Evolutionary conservation across 2,888 invertebrate genomes (phyloP), one percentile per base, ranked within the genome.

Genomic region (Psylliodes chrysocephalus): DNA sequence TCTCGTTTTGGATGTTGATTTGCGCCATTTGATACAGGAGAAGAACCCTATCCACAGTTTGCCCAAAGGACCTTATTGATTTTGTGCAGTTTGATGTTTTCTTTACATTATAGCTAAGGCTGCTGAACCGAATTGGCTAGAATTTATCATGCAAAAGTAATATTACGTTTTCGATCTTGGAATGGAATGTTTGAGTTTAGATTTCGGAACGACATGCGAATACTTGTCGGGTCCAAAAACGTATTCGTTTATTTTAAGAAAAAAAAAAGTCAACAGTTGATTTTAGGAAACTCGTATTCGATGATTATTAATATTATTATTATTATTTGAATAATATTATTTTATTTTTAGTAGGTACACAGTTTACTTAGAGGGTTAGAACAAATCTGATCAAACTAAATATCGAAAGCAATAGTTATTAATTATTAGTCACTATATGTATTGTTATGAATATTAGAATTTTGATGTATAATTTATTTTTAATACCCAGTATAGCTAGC

Each of bases 1-100:
- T 60, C 51, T 30, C 57, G 51, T 30, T 54, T 35, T 61, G 38
- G 61, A 46, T 35, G 56, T 35, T 52, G 46, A 57, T 52, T 57
- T 44, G 44, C 40, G 54, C 25, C 15, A 40, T 54, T 25, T 54
- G 54, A 54, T 54, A 54, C 15, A 38, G 15, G n/a, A 22, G 19
- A 54, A 54, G 54, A 54, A 54, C 19, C 40, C n/a, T 7, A 25
- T 52, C 22, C 38, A 22, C 25, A 54, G 49, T 49, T 49, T 30
- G 49, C 38, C 54, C 22, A 54, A 54, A 54, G 38, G 54, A 40
- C 40, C 15, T n/a, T 54, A 54, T 54, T 40, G 54, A 54, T 54
- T 54, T 54, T 54, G 54, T 54, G 40, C 38, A 54, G 54, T 54
- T 54, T 25, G 15, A 25, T 54, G 54, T 54, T 54, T 54, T 54